A percentile compares a stretch with the other conserved stretches of the same genome.
phyloP scores from a whole-genome alignment of 2,888 invertebrate genomes.

The Endotricha flammealis region DNA sequence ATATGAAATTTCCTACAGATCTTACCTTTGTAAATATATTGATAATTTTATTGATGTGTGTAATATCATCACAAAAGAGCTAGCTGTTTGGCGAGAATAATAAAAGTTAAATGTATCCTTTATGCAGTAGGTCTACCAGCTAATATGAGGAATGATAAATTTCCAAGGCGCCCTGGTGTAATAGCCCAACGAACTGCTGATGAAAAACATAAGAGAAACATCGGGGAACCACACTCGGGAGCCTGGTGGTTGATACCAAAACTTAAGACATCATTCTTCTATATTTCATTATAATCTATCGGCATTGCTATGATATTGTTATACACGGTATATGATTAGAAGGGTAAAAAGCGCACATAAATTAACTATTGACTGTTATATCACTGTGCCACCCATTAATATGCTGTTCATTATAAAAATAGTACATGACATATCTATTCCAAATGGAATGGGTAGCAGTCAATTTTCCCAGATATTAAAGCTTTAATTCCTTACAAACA shows the following conservation, averaged over 20 bases:
- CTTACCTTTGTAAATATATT: slow-evolving; percentile 7
- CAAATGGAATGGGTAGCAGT: not conserved
- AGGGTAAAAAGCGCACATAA: not conserved
- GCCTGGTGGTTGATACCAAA: too few species aligned
- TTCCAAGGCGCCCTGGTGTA: slow-evolving; percentile 1
- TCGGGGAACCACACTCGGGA: too few species aligned
- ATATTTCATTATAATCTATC: too few species aligned
- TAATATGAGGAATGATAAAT: slow-evolving; percentile 9
- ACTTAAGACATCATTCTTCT: too few species aligned
- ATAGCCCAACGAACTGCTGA: too few species aligned
- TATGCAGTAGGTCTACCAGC: slow-evolving; percentile 8
- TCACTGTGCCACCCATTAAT: not conserved
- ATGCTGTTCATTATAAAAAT: not conserved
- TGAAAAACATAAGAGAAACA: too few species aligned
- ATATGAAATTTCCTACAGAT: not conserved
- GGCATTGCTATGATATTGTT: not conserved
- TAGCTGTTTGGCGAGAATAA: slow-evolving; percentile 11
- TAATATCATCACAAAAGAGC: too few species aligned
- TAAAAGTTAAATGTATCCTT: slow-evolving; percentile 6
- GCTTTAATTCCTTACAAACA: slow-evolving; percentile 4
- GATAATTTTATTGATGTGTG: too few species aligned
- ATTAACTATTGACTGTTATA: not conserved
- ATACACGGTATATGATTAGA: not conserved
- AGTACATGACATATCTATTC: not conserved
- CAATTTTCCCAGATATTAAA: slow-evolving; percentile 5